phyloP scores from a whole-genome alignment of 2,113 vertebrate genomes.

The Okapia johnstoni region DNA sequence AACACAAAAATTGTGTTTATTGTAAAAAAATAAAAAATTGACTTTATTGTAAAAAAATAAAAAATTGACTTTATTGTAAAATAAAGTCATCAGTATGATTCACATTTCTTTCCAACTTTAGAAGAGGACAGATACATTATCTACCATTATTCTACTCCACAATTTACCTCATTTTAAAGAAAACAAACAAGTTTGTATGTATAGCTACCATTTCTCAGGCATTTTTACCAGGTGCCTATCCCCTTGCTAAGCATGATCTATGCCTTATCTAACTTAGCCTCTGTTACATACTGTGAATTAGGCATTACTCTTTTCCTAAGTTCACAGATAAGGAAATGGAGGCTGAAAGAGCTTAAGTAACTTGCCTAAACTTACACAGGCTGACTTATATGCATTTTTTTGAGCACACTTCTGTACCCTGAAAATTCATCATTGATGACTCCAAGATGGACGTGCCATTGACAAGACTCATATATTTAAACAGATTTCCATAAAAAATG shows the following conservation, averaged over 20 bases:
- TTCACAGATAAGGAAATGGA: conserved; percentile 10
- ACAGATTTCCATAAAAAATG: neutral
- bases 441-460: neutral
- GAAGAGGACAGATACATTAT: conserved; percentile 28
- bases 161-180: neutral
- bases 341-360: neutral
- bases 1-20: conserved; percentile 46
- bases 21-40: conserved; percentile 2
- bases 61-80: conserved; percentile 58
- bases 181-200: neutral
- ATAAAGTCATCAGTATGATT: conserved; percentile 55
- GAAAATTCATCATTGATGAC: neutral
- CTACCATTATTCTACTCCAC: neutral
- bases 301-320: neutral
- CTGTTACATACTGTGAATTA: neutral
- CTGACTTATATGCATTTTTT: neutral
- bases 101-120: conserved; percentile 37
- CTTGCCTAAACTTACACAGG: neutral
- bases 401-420: neutral
- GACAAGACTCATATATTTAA: neutral
- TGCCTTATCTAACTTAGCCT: neutral
- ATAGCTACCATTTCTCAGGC: neutral
- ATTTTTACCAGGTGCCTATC: neutral
- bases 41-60: conserved; percentile 61
- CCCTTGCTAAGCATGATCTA: neutral